A percentile compares a stretch with the other conserved stretches of the same genome.
Conservation (phyloP, 2,113 vertebrate genomes). For the Montifringilla adamsi region DNA sequence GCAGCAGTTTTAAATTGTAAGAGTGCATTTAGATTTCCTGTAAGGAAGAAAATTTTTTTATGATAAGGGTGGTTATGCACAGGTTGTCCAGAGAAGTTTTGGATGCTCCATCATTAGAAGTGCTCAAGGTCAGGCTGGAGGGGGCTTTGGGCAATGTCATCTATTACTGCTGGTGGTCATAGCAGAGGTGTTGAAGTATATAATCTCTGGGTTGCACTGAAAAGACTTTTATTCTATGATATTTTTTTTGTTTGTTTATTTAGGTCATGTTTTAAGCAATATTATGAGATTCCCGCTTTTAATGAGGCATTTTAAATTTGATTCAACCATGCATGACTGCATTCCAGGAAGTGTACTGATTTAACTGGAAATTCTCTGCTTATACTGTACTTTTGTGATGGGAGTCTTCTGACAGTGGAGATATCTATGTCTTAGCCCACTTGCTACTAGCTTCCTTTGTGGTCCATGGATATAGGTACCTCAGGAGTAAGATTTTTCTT, state of each 20-base stretch:
- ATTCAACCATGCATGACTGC: not conserved
- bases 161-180: not conserved
- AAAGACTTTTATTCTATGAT: not conserved
- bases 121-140: not conserved
- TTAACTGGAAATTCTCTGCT: not conserved
- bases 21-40: not conserved
- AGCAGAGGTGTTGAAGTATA: not conserved
- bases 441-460: not conserved
- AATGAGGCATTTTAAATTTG: not conserved
- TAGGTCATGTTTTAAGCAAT: not conserved
- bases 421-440: not conserved
- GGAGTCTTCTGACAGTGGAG: not conserved
- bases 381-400: not conserved
- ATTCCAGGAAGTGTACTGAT: not conserved
- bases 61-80: not conserved
- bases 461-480: not conserved
- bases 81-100: not conserved
- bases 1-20: not conserved
- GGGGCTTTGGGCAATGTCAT: not conserved
- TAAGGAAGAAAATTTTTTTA: not conserved
- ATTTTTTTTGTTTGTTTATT: not conserved
- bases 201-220: not conserved
- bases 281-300: not conserved
- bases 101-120: not conserved
- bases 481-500: not conserved